Evolutionary conservation across 2,113 vertebrate species (phyloP), one percentile per base, ranked within the genome.

Genomic region (Oenanthe melanoleuca): DNA sequence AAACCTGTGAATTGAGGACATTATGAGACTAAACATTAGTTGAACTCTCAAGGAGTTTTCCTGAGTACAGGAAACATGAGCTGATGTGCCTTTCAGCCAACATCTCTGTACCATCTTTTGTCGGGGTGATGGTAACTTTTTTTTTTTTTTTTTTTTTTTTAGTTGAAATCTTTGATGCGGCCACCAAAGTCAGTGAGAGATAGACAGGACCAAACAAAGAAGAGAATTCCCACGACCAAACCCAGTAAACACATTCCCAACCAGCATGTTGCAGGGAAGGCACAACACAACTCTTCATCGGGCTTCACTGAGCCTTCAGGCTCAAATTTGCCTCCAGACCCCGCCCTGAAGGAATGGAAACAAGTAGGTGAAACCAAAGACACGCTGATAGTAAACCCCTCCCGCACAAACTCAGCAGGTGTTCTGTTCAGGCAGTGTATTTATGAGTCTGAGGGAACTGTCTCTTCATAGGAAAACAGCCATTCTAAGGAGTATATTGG

Each of bases 121-220:
- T 55, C 73, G 38, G 31, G 21, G 31, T 22, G 61, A 19, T 45
- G 38, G 2, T 83, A 88, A 92, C 49, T 55, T 29, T 22, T 37
- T 91, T 50, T 60, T 50, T 34, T 37, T 91, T 50, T 60, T 50
- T 34, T 44, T 47, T 47, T 47, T 47, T 47, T 93, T 90, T 0
- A 99, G 99, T 85, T 99, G 70, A 99, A 98, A 89, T 99, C 99
- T 78, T 98, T 99, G 72, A 96, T 99, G 87, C 97, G 97, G 92
- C 97, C 98, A 70, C 98, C 98, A 12, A 97, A 96, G 61, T 37
- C 82, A 53, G 94, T 84, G 71, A 40, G 93, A 79, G 98, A 96
- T 69, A 94, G 89, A 72, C 85, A 94, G 60, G 92, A 97, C 33
- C 56, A 81, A 60, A 28, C 2, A 4, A 86, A 89, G 64, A 77